These are phyloP conservation scores for Gortyna flavago DNA, from an alignment of 2,888 invertebrate species.

Conservation along the genomic window DNA sequence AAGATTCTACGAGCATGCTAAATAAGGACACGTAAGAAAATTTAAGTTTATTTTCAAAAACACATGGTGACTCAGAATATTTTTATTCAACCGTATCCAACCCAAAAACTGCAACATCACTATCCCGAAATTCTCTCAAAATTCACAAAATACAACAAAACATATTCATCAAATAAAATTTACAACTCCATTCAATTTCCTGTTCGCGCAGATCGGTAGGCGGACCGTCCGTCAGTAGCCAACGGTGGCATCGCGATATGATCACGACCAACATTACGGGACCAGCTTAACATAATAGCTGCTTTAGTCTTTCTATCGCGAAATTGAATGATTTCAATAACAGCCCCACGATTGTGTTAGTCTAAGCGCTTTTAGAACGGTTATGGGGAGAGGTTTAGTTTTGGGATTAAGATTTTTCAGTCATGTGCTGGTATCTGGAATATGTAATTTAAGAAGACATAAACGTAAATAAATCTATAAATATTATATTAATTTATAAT, in stretches of 20 bases:
- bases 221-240: slow-evolving; percentile 77
- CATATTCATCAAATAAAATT: slow-evolving; percentile 61
- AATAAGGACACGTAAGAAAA: neutral
- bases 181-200: slow-evolving; percentile 65
- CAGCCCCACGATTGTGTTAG: slow-evolving; percentile 48
- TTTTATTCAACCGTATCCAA: slow-evolving; percentile 7
- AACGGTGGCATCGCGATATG: slow-evolving; percentile 77
- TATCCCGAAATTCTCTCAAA: slow-evolving; percentile 20
- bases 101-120: slow-evolving; percentile 28
- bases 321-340: slow-evolving; percentile 70
- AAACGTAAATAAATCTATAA: neutral
- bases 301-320: slow-evolving; percentile 58
- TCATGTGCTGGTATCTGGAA: neutral
- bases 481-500: neutral
- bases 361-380: slow-evolving; percentile 13
- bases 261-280: slow-evolving; percentile 73
- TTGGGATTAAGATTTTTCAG: neutral
- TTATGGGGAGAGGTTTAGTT: slow-evolving; percentile 3
- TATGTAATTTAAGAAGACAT: neutral
- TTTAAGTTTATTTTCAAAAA: neutral
- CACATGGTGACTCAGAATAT: neutral
- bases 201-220: slow-evolving; percentile 69
- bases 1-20: neutral
- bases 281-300: slow-evolving; percentile 68
- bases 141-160: slow-evolving; percentile 49